Percentiles rank a stretch among this genome's conserved stretches.
phyloP scores from a whole-genome alignment of 2,888 invertebrate genomes.

The Romanomermis culicivorax region DNA sequence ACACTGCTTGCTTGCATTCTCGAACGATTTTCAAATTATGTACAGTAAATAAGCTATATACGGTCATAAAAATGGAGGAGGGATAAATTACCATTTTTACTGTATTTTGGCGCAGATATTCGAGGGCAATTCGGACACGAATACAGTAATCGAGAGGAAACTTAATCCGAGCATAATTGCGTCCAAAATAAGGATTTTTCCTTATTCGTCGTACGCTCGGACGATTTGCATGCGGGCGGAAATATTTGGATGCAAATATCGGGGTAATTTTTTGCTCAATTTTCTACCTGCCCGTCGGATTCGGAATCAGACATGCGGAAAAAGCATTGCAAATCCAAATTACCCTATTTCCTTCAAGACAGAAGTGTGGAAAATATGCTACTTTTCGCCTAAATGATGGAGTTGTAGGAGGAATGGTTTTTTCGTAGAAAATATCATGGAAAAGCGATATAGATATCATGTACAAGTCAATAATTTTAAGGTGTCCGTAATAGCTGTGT shows the following conservation, averaged over 20 bases:
- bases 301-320: not conserved
- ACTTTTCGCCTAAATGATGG: too few relatives aligned
- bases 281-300: not conserved
- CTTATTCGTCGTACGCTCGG: slow-evolving; percentile 55
- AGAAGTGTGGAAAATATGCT: too few relatives aligned
- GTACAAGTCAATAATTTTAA: too few relatives aligned
- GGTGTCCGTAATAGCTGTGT: too few relatives aligned
- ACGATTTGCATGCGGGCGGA: slow-evolving; percentile 78
- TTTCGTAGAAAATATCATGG: too few relatives aligned
- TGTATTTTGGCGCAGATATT: slow-evolving; percentile 43
- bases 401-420: too few relatives aligned
- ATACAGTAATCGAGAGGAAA: slow-evolving; percentile 50
- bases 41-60: too few relatives aligned
- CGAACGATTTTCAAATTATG: too few relatives aligned
- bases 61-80: too few relatives aligned
- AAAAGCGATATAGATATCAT: too few relatives aligned
- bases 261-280: not conserved
- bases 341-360: too few relatives aligned
- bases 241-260: slow-evolving; percentile 49
- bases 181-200: slow-evolving; percentile 57
- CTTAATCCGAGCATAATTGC: slow-evolving; percentile 70
- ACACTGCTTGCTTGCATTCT: too few relatives aligned
- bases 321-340: not conserved
- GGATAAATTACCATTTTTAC: not conserved
- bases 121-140: slow-evolving; percentile 64